Evolutionary conservation across 1,140 invertebrate genomes (phyloP).

Genomic region (Arctopsyche grandis): DNA sequence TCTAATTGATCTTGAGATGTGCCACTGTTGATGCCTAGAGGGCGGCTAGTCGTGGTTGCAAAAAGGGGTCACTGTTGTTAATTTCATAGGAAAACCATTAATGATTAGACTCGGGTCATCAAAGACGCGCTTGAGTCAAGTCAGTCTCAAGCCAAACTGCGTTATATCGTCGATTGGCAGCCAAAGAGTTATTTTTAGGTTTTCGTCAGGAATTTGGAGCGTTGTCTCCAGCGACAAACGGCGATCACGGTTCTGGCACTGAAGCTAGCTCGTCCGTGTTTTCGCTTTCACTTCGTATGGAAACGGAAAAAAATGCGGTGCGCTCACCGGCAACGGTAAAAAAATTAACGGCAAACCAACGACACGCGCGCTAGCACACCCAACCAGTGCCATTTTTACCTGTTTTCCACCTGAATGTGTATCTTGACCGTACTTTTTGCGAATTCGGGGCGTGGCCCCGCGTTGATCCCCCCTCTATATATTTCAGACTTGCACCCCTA

Average conservation of each 20-base stretch:
- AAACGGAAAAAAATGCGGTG: slow-evolving; percentile 35
- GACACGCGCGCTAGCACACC: too few species aligned
- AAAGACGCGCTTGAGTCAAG: too few species aligned
- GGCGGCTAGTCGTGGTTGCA: too few species aligned
- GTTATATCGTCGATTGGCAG: too few species aligned
- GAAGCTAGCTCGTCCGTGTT: slow-evolving; percentile 35
- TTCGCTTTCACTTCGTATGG: slow-evolving; percentile 44
- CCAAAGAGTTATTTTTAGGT: too few species aligned
- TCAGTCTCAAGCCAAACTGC: too few species aligned
- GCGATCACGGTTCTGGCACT: background rate
- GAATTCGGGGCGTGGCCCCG: background rate
- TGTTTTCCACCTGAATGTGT: background rate
- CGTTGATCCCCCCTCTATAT: background rate
- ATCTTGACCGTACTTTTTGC: background rate
- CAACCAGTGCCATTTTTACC: slow-evolving; percentile 3
- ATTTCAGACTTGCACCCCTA: slow-evolving; percentile 4
- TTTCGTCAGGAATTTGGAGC: slow-evolving; percentile 18
- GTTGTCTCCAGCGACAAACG: background rate
- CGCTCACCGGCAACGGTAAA: slow-evolving; percentile 37
- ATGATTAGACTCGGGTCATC: too few species aligned
- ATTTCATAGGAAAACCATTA: too few species aligned
- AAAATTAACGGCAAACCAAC: slow-evolving; percentile 39
- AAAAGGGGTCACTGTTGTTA: too few species aligned
- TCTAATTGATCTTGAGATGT: slow-evolving; percentile 33
- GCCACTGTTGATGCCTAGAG: too few species aligned